A percentile compares a stretch with the other conserved stretches of the same genome.
phyloP scores from a whole-genome alignment of 2,888 invertebrate genomes.

The Blera fallax region DNA sequence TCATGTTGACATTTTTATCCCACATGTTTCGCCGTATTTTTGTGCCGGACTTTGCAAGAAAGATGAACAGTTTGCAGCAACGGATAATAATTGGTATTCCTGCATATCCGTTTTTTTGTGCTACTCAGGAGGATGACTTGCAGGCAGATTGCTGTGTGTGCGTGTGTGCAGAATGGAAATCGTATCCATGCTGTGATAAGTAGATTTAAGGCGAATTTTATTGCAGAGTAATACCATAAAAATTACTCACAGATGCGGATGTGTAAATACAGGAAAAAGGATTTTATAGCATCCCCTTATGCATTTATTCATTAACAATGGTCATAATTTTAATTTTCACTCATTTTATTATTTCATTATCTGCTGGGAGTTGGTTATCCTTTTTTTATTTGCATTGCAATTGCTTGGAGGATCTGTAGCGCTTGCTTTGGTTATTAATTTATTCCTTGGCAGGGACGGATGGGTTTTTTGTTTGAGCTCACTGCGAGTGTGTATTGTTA shows the following conservation, averaged over 20 bases:
- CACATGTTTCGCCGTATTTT: conserved; percentile 48
- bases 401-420: not conserved
- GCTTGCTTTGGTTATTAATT: conserved; percentile 37
- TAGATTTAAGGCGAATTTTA: conserved; percentile 56
- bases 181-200: conserved; percentile 31
- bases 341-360: conserved; percentile 66
- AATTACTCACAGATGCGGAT: conserved; percentile 59
- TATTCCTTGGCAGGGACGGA: conserved; percentile 23
- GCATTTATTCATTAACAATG: conserved; percentile 66
- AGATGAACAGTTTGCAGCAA: conserved; percentile 62
- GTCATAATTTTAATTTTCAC: conserved; percentile 61
- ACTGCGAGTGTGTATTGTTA: conserved; percentile 39
- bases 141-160: conserved; percentile 2
- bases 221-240: conserved; percentile 56
- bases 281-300: conserved; percentile 26
- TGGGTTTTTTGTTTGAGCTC: not conserved
- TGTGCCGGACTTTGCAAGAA: not conserved
- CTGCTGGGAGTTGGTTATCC: not conserved
- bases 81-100: conserved; percentile 65
- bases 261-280: not conserved
- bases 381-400: not conserved
- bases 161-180: conserved; percentile 9
- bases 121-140: conserved; percentile 39
- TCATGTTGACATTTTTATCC: conserved; percentile 68
- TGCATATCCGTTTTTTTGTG: conserved; percentile 20